Evolutionary conservation across 2,888 invertebrate species (phyloP).

Genomic region (Neoaliturus tenellus): DNA sequence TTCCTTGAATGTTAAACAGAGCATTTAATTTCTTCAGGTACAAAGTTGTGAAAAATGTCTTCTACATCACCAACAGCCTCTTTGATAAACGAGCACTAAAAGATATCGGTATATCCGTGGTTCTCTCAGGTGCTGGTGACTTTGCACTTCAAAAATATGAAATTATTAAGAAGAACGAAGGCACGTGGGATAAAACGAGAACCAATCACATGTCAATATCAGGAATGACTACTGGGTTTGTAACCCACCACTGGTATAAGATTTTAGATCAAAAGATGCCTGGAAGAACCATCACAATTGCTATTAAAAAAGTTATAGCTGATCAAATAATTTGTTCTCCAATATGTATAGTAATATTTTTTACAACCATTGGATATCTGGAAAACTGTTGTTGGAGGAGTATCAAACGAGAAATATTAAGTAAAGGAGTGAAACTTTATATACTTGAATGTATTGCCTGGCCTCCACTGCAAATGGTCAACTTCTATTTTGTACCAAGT

Average conservation of each 20-base stretch:
- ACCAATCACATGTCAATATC: slow-evolving; percentile 80
- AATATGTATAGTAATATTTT: slow-evolving; percentile 84
- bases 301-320: slow-evolving; percentile 85
- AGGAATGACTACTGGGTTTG: slow-evolving; percentile 85
- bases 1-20: neutral
- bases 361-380: slow-evolving; percentile 83
- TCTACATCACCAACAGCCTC: slow-evolving; percentile 38
- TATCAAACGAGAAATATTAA: slow-evolving; percentile 80
- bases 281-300: slow-evolving; percentile 79
- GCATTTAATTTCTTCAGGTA: slow-evolving; percentile 13
- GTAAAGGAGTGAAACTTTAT: slow-evolving; percentile 87
- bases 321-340: slow-evolving; percentile 93
- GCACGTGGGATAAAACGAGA: slow-evolving; percentile 77
- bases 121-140: slow-evolving; percentile 87
- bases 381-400: slow-evolving; percentile 80
- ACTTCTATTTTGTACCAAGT: slow-evolving; percentile 91
- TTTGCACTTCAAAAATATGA: slow-evolving; percentile 88
- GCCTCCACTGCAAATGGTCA: slow-evolving; percentile 95
- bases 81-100: slow-evolving; percentile 81
- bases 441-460: slow-evolving; percentile 94
- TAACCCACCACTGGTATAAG: slow-evolving; percentile 93
- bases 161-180: slow-evolving; percentile 70
- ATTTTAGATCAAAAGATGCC: slow-evolving; percentile 83
- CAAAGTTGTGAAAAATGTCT: slow-evolving; percentile 43
- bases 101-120: slow-evolving; percentile 85